Evolutionary conservation across 2,113 vertebrate species (phyloP).

Genomic region (Podarcis muralis): DNA sequence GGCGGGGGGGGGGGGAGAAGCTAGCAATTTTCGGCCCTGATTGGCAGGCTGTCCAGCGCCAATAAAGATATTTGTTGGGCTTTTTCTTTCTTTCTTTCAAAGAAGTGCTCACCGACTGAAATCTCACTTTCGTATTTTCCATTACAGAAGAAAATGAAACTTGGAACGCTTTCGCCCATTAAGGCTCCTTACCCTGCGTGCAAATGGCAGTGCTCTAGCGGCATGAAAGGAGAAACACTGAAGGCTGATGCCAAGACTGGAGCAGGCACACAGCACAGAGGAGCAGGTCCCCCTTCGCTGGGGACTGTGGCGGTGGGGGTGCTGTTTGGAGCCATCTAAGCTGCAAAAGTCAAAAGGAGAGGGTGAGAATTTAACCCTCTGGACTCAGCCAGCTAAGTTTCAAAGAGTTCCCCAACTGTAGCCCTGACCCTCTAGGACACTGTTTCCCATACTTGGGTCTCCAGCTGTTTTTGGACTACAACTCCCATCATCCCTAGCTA

Average conservation of each 20-base stretch:
- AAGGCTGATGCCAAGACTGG: fast-evolving
- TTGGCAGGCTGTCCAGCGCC: slow-evolving; percentile 78
- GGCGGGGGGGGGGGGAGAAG: slow-evolving; percentile 74
- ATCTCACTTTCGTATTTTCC: slow-evolving; percentile 64
- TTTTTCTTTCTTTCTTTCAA: slow-evolving; percentile 50
- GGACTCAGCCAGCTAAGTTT: neutral
- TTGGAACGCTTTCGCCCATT: slow-evolving; percentile 41
- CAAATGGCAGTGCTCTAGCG: neutral
- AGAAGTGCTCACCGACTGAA: slow-evolving; percentile 66
- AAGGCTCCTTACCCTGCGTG: slow-evolving; percentile 1
- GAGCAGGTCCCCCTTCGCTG: neutral
- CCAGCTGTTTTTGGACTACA: too few species aligned
- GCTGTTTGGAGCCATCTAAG: neutral
- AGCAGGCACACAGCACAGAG: neutral
- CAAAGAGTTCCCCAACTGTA: neutral
- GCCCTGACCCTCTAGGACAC: neutral
- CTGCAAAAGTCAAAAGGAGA: neutral
- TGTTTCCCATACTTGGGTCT: too few species aligned
- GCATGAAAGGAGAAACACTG: neutral
- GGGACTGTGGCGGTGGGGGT: neutral
- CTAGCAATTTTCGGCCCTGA: slow-evolving; percentile 75
- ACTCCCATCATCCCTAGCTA: too few species aligned
- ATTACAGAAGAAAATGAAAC: slow-evolving; percentile 65
- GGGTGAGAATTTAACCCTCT: neutral
- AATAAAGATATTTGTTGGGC: slow-evolving; percentile 71